These are phyloP conservation scores for Lycodopsis pacificus DNA, from an alignment of 2,797 vertebrate species.

Conservation along the genomic window DNA sequence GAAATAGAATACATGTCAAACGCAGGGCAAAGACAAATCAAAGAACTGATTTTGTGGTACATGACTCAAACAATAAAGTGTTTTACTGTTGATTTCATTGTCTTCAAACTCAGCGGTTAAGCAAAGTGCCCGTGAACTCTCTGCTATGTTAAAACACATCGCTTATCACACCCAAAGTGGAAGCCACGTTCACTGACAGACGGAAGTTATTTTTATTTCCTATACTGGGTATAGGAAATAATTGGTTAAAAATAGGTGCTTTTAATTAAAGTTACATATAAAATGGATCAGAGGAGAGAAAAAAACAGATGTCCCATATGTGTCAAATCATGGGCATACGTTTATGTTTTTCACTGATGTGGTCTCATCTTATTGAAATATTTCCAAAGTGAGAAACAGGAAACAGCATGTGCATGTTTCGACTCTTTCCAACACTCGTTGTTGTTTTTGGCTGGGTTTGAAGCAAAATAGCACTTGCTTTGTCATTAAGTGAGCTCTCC, in stretches of 20 bases:
- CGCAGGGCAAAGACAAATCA: neutral
- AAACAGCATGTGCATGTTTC: conserved; percentile 42
- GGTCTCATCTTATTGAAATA: conserved; percentile 60
- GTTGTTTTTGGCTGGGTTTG: conserved; percentile 65
- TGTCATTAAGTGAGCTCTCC: conserved; percentile 26
- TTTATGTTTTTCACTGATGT: conserved; percentile 55
- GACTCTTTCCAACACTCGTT: conserved; percentile 55
- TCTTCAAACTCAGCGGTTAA: conserved; percentile 34
- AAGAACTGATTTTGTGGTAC: conserved; percentile 7
- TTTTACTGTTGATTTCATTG: conserved; percentile 43
- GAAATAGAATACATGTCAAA: conserved; percentile 16
- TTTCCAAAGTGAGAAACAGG: conserved; percentile 47
- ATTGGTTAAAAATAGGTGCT: conserved; percentile 40
- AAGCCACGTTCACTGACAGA: neutral
- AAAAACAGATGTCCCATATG: conserved; percentile 13
- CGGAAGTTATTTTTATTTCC: conserved; percentile 49
- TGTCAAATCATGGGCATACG: neutral
- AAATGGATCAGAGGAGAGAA: conserved; percentile 18
- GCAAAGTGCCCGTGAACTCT: neutral
- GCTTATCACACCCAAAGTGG: conserved; percentile 26
- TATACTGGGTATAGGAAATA: conserved; percentile 18
- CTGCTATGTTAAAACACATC: conserved; percentile 44
- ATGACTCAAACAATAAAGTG: conserved; percentile 32
- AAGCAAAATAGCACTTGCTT: conserved; percentile 47
- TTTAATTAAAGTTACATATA: conserved; percentile 63